Conservation (phyloP, 2,888 invertebrate genomes). For the Lordiphosa andalusiaca region DNA sequence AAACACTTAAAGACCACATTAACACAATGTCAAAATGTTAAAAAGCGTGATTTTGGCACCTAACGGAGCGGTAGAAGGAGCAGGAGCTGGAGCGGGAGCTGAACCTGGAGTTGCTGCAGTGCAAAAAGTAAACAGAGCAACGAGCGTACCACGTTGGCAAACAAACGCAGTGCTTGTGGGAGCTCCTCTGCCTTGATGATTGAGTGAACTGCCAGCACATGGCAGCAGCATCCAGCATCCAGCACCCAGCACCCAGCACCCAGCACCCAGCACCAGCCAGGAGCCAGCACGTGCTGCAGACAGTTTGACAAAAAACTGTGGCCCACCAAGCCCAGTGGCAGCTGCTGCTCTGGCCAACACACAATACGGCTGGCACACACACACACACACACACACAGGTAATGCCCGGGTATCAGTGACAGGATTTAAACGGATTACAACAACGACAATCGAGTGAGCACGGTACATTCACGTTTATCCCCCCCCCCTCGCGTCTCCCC, state of each 20-base stretch:
- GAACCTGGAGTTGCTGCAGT: conserved; percentile 28
- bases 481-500: neutral
- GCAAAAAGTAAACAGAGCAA: conserved; percentile 30
- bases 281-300: conserved; percentile 71
- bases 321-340: conserved; percentile 29
- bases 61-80: conserved; percentile 15
- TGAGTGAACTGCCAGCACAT: conserved; percentile 70
- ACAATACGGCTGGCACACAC: neutral
- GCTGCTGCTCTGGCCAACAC: conserved; percentile 8
- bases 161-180: conserved; percentile 7
- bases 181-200: conserved; percentile 60
- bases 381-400: conserved; percentile 36
- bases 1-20: conserved; percentile 63
- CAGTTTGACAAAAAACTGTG: conserved; percentile 75
- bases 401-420: conserved; percentile 72
- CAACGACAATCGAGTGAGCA: conserved; percentile 73
- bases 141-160: conserved; percentile 1
- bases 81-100: neutral
- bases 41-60: conserved; percentile 69
- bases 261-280: conserved; percentile 13
- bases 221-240: conserved; percentile 32
- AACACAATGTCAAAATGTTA: conserved; percentile 73
- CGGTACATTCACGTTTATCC: conserved; percentile 33
- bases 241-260: conserved; percentile 3
- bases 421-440: conserved; percentile 75